Percentiles rank a stretch among this genome's conserved stretches.
Evolutionary conservation across 2,888 invertebrate species (phyloP).

Genomic region (Oligia latruncula): DNA sequence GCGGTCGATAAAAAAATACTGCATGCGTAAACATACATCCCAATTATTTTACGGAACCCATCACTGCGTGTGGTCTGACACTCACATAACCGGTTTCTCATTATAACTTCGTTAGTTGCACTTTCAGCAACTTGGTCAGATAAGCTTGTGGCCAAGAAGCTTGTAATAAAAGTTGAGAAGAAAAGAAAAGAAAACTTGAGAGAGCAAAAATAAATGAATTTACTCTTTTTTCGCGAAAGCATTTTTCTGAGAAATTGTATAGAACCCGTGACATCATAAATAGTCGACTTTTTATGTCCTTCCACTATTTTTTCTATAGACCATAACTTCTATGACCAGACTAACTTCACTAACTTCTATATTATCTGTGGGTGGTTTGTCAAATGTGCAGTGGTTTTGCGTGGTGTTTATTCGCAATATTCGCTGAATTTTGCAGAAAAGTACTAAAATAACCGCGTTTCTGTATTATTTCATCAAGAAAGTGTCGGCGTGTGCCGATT

Average conservation of each 20-base stretch:
- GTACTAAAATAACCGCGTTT: conserved; percentile 42
- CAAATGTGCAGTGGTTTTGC: conserved; percentile 55
- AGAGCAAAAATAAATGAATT: not conserved
- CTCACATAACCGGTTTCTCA: not conserved
- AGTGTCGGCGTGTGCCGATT: conserved; percentile 50
- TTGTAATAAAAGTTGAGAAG: too few species aligned
- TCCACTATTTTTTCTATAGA: not conserved
- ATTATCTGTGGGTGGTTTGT: conserved; percentile 42
- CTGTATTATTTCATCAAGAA: conserved; percentile 15
- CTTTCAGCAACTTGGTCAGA: not conserved
- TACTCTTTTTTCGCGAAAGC: not conserved
- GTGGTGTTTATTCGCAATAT: conserved; percentile 59
- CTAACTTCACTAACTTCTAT: not conserved
- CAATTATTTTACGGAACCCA: too few species aligned
- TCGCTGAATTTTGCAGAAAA: conserved; percentile 39
- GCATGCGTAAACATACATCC: too few species aligned
- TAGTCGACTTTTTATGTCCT: not conserved
- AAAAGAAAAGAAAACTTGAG: too few species aligned
- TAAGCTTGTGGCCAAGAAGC: too few species aligned
- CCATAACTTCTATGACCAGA: not conserved
- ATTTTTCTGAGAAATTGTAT: not conserved
- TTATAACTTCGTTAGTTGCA: not conserved
- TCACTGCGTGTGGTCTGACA: too few species aligned
- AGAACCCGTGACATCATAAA: not conserved
- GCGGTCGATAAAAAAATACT: too few species aligned